Percentiles rank a stretch among this genome's conserved stretches.
These are phyloP conservation scores for Bibio marci DNA, from an alignment of 2,888 invertebrate species.

Conservation along the genomic window DNA sequence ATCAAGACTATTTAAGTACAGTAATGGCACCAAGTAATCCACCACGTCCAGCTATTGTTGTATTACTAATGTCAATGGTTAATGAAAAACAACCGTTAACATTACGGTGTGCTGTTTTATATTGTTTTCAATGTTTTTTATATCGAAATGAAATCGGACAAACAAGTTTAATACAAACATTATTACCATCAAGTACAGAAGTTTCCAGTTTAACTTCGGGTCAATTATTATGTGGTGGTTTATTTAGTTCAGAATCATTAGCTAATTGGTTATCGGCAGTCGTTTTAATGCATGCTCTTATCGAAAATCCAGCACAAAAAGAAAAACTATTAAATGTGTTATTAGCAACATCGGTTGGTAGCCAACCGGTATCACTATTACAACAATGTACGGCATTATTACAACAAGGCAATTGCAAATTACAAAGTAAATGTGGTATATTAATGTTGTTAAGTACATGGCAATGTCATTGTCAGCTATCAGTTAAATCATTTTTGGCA, in stretches of 20 bases:
- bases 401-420: slow-evolving; percentile 46
- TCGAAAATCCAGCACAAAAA: slow-evolving; percentile 70
- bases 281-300: slow-evolving; percentile 74
- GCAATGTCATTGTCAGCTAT: slow-evolving; percentile 67
- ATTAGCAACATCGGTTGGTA: slow-evolving; percentile 66
- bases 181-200: slow-evolving; percentile 74
- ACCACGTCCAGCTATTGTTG: slow-evolving; percentile 84
- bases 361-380: slow-evolving; percentile 73
- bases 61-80: slow-evolving; percentile 94
- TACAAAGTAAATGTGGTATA: slow-evolving; percentile 73
- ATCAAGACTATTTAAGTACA: slow-evolving; percentile 81
- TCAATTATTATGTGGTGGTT: slow-evolving; percentile 80
- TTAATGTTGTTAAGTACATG: slow-evolving; percentile 82
- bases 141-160: slow-evolving; percentile 85
- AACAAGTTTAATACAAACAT: slow-evolving; percentile 73
- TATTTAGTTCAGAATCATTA: slow-evolving; percentile 72
- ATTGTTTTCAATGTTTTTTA: slow-evolving; percentile 92
- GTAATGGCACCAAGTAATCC: slow-evolving; percentile 88
- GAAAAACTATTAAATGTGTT: slow-evolving; percentile 84
- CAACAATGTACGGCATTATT: slow-evolving; percentile 75
- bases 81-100: slow-evolving; percentile 92
- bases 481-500: slow-evolving; percentile 66
- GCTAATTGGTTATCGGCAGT: slow-evolving; percentile 94
- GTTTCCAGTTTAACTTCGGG: slow-evolving; percentile 57
- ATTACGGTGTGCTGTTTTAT: slow-evolving; percentile 83